These are phyloP conservation scores for Anabas testudineus DNA, from an alignment of 2,797 vertebrate species.

Conservation along the genomic window DNA sequence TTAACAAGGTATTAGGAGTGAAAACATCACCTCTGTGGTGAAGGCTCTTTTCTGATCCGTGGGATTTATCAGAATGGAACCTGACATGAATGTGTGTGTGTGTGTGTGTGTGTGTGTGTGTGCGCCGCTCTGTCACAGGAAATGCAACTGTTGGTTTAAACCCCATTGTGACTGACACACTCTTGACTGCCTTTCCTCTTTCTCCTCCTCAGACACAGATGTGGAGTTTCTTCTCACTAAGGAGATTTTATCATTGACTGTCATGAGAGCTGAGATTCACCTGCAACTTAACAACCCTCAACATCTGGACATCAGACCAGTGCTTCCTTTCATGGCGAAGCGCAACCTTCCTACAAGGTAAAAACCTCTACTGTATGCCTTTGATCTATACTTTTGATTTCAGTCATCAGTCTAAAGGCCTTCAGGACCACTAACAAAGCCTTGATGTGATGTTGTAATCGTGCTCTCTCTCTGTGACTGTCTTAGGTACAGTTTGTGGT, in stretches of 20 bases:
- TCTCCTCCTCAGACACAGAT: slow-evolving; percentile 65
- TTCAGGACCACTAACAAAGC: too few relatives aligned
- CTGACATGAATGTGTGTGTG: background rate
- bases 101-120: too few relatives aligned
- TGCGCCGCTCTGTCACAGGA: slow-evolving; percentile 20
- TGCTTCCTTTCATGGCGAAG: slow-evolving; percentile 78
- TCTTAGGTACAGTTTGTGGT: slow-evolving; percentile 76
- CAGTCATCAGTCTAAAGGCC: background rate
- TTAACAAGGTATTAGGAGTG: slow-evolving; percentile 51
- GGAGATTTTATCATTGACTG: slow-evolving; percentile 73
- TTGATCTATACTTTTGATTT: background rate
- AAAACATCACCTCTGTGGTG: slow-evolving; percentile 36
- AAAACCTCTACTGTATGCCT: background rate
- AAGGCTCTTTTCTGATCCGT: slow-evolving; percentile 8
- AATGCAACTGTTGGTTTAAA: background rate
- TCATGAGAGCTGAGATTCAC: slow-evolving; percentile 83
- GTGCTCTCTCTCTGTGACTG: background rate
- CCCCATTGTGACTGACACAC: slow-evolving; percentile 6
- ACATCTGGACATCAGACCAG: slow-evolving; percentile 76
- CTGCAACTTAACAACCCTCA: slow-evolving; percentile 82
- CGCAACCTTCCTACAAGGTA: slow-evolving; percentile 80
- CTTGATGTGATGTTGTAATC: background rate
- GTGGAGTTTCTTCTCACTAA: slow-evolving; percentile 82
- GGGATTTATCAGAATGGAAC: slow-evolving; percentile 4
- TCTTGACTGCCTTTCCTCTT: background rate